Conservation (phyloP, 2,888 invertebrate genomes). For the Aphrophora alni region DNA sequence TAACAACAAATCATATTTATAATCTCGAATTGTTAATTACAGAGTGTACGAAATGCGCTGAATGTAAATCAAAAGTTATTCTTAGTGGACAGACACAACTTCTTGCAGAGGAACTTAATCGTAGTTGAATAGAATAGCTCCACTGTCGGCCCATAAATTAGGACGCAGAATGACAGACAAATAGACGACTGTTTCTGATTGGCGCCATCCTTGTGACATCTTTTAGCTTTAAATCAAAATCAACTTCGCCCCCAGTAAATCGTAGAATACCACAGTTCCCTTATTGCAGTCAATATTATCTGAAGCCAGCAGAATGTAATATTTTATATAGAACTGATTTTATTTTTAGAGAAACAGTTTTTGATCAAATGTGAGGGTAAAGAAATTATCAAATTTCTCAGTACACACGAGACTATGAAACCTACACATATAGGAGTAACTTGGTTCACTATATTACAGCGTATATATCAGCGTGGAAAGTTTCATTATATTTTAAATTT, state of each 20-base stretch:
- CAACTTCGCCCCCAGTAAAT: slow-evolving; percentile 28
- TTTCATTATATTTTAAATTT: no score
- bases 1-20: neutral
- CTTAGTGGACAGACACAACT: neutral
- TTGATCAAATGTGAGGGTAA: no score
- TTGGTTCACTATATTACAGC: no score
- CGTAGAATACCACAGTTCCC: slow-evolving; percentile 3
- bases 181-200: slow-evolving; percentile 34
- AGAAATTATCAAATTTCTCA: no score
- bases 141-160: slow-evolving; percentile 1
- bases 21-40: neutral
- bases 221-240: slow-evolving; percentile 31
- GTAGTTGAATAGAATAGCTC: neutral
- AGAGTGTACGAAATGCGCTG: neutral
- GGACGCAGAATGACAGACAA: slow-evolving; percentile 14
- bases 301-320: no score
- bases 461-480: no score
- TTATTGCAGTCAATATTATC: no score
- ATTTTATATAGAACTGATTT: no score
- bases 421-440: no score
- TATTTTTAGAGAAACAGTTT: no score
- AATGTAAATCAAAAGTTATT: neutral
- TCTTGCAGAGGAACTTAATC: neutral
- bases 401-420: no score
- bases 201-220: slow-evolving; percentile 34